Percentiles rank a stretch among this genome's conserved stretches.
phyloP scores from a whole-genome alignment of 2,797 vertebrate species.

The Selene dorsalis region DNA sequence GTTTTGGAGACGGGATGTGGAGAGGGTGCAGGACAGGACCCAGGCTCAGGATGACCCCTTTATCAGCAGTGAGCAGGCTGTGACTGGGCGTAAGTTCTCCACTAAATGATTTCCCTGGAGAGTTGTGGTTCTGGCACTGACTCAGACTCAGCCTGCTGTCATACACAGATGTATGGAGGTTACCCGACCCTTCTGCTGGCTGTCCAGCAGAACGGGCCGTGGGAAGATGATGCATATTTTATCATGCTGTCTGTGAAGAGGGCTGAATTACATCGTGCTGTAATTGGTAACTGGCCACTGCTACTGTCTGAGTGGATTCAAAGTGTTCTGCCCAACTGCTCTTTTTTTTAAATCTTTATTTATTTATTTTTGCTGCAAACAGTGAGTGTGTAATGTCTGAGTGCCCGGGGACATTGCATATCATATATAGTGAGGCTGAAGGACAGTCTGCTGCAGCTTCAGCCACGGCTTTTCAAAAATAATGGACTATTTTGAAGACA shows the following conservation, averaged over 20 bases:
- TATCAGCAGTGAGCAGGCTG: slow-evolving; percentile 82
- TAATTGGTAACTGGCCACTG: slow-evolving; percentile 63
- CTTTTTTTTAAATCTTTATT: slow-evolving; percentile 11
- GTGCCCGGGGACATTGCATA: slow-evolving; percentile 44
- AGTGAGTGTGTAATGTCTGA: slow-evolving; percentile 51
- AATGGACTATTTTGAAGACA: slow-evolving; percentile 30
- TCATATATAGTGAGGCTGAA: slow-evolving; percentile 38
- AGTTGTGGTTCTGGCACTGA: slow-evolving; percentile 64
- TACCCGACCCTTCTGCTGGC: slow-evolving; percentile 62
- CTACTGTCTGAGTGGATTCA: slow-evolving; percentile 46
- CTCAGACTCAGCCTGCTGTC: slow-evolving; percentile 66
- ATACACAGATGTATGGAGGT: slow-evolving; percentile 73
- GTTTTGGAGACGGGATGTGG: slow-evolving; percentile 62
- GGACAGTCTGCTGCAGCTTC: slow-evolving; percentile 31
- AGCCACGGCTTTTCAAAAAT: slow-evolving; percentile 26
- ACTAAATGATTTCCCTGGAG: slow-evolving; percentile 84
- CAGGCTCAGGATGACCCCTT: slow-evolving; percentile 78
- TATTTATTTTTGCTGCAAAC: slow-evolving; percentile 22
- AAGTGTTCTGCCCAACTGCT: slow-evolving; percentile 47
- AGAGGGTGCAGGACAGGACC: slow-evolving; percentile 70
- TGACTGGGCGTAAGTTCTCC: slow-evolving; percentile 66
- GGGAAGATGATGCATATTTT: slow-evolving; percentile 72
- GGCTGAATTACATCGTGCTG: slow-evolving; percentile 62
- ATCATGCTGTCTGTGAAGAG: slow-evolving; percentile 59
- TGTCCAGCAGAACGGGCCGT: slow-evolving; percentile 43